Conservation (phyloP, 2,113 vertebrate species). For the Saguinus midas region DNA sequence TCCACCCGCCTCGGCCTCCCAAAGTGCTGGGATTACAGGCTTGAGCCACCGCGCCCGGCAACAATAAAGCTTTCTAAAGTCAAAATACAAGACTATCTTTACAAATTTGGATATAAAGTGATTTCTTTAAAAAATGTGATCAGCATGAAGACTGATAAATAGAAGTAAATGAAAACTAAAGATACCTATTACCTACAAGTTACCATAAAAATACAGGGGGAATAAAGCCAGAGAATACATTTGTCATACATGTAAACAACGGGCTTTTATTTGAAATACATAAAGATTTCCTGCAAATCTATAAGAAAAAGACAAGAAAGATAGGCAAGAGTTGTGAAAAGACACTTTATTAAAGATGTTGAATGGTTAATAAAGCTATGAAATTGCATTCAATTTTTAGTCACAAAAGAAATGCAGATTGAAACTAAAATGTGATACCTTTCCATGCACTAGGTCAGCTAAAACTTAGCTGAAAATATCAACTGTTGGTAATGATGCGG, state of each 20-base stretch:
- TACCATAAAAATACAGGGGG: neutral
- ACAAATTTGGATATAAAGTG: neutral
- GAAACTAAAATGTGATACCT: neutral
- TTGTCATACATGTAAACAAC: neutral
- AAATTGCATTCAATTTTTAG: neutral
- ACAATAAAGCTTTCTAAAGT: neutral
- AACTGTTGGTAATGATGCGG: neutral
- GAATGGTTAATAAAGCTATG: neutral
- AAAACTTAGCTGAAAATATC: neutral
- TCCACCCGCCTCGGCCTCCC: too few relatives aligned
- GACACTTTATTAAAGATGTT: neutral
- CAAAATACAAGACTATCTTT: neutral
- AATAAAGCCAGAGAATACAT: neutral
- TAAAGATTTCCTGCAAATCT: neutral
- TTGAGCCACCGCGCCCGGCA: too few relatives aligned
- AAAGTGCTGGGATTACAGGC: too few relatives aligned
- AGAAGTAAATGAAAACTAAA: neutral
- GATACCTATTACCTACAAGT: neutral
- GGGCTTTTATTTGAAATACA: neutral
- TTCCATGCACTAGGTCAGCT: neutral
- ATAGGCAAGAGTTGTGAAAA: neutral
- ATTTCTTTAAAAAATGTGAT: neutral
- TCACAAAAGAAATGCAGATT: neutral
- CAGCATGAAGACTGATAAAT: neutral
- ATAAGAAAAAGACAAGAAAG: neutral